A percentile compares a stretch with the other conserved stretches of the same genome.
These are phyloP conservation scores for Bugulina stolonifera DNA, from an alignment of 2,888 invertebrate species.

Conservation along the genomic window DNA sequence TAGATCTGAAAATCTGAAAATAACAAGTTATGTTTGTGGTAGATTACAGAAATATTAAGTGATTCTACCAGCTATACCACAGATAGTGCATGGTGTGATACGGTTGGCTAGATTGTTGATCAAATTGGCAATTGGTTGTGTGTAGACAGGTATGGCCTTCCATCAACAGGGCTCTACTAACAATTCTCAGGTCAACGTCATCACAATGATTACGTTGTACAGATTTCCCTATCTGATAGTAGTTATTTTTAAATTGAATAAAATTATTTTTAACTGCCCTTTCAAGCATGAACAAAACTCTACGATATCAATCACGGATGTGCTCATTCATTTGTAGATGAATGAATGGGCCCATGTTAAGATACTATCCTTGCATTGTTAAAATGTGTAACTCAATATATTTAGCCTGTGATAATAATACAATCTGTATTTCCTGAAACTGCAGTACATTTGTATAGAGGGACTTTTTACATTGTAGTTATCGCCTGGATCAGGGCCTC, in stretches of 20 bases:
- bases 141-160: too few species aligned
- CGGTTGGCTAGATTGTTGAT: neutral
- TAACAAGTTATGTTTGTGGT: neutral
- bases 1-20: neutral
- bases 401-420: too few species aligned
- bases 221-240: neutral
- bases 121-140: neutral
- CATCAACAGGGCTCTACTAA: neutral
- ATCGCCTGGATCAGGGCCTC: conserved; percentile 4
- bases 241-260: too few species aligned
- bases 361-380: too few species aligned
- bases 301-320: too few species aligned
- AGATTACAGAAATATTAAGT: neutral
- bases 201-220: neutral
- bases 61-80: neutral
- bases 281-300: neutral
- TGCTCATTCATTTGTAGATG: too few species aligned
- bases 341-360: too few species aligned
- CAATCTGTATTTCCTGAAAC: too few species aligned
- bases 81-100: neutral
- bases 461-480: neutral
- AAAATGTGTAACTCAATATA: too few species aligned
- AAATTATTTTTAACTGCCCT: neutral
- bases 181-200: neutral
- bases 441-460: neutral